Evolutionary conservation across 1,140 invertebrate genomes (phyloP).

Genomic region (Drosophila cardini): DNA sequence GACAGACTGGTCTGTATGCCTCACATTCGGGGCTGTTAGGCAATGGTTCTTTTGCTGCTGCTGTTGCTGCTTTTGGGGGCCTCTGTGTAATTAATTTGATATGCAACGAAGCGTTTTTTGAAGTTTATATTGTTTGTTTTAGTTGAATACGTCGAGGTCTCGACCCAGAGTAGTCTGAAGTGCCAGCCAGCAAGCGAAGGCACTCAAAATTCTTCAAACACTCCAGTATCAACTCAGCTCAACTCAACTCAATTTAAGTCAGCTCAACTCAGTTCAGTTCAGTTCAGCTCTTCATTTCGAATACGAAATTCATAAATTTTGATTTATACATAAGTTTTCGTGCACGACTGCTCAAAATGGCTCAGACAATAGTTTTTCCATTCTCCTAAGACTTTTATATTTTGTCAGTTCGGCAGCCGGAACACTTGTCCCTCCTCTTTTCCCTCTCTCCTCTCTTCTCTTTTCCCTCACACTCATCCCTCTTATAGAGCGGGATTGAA

Average conservation of each 20-base stretch:
- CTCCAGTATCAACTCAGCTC: constrained; percentile 37
- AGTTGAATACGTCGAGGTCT: constrained; percentile 62
- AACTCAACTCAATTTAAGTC: constrained; percentile 9
- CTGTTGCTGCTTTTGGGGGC: constrained; percentile 55
- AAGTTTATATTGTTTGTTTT: constrained; percentile 83
- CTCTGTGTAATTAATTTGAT: constrained; percentile 80
- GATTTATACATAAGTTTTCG: constrained; percentile 67
- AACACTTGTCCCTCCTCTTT: constrained; percentile 65
- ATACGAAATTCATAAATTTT: constrained; percentile 73
- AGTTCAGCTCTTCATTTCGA: constrained; percentile 47
- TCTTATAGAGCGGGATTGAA: constrained; percentile 10
- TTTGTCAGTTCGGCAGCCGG: constrained; percentile 51
- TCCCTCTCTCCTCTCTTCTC: constrained; percentile 8
- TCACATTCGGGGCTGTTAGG: constrained; percentile 8
- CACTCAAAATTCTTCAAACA: constrained; percentile 45
- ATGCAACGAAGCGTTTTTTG: constrained; percentile 81
- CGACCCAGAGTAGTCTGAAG: constrained; percentile 64
- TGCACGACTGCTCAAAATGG: constrained; percentile 39
- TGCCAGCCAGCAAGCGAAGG: constrained; percentile 41
- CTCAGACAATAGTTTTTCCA: constrained; percentile 73
- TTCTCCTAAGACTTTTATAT: constrained; percentile 44
- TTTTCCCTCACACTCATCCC: background rate
- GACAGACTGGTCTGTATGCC: constrained; percentile 22
- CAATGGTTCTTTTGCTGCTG: constrained; percentile 14
- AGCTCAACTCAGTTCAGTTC: background rate